These are phyloP conservation scores for Pedetes capensis DNA, from an alignment of 2,113 vertebrate species.

Conservation along the genomic window DNA sequence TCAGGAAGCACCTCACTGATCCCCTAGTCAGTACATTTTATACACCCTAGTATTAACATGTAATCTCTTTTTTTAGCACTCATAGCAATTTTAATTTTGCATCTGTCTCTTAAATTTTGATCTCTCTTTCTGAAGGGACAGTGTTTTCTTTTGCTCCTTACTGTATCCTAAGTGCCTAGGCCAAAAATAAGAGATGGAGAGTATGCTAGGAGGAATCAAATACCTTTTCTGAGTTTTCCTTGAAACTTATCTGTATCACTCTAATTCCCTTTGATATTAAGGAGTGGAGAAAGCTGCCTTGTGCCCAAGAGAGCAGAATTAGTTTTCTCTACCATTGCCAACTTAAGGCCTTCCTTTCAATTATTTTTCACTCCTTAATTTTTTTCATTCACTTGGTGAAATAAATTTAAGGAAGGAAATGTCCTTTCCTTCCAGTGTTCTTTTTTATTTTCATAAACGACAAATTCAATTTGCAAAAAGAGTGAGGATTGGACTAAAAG, in stretches of 20 bases:
- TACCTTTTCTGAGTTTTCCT: background rate
- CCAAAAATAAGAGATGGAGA: background rate
- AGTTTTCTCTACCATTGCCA: background rate
- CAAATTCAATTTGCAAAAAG: background rate
- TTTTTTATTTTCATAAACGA: conserved; percentile 44
- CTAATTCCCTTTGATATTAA: background rate
- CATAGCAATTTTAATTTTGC: background rate
- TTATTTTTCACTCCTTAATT: background rate
- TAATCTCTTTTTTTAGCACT: background rate
- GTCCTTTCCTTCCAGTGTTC: background rate
- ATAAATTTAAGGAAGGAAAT: conserved; percentile 17
- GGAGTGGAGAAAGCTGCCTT: background rate
- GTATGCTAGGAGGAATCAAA: background rate
- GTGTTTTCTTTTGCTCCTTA: background rate
- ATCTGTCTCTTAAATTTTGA: background rate
- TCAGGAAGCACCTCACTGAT: background rate
- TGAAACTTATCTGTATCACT: background rate
- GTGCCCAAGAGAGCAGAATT: background rate
- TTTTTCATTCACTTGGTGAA: conserved; percentile 37
- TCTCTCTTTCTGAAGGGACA: background rate
- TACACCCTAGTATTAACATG: background rate
- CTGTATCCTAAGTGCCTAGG: background rate
- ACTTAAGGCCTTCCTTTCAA: background rate
- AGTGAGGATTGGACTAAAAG: background rate
- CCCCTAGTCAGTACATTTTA: background rate